Conservation (phyloP, 2,113 vertebrate species). For the Passer montanus region DNA sequence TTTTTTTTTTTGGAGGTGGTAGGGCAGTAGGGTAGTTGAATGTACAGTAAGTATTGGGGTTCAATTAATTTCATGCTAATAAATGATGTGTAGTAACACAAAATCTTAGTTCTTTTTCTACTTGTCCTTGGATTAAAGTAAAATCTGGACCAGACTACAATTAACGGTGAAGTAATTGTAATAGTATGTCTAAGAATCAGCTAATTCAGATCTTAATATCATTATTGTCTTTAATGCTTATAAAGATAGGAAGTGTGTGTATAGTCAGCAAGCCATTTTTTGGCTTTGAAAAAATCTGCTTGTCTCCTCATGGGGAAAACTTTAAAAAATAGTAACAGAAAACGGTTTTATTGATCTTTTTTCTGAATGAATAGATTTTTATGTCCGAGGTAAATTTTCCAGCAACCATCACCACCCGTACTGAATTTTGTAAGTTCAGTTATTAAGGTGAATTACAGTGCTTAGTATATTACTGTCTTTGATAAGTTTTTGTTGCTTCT, state of each 20-base stretch:
- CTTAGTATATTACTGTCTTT: not conserved
- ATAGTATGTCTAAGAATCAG: not conserved
- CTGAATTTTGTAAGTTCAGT: not conserved
- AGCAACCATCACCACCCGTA: not conserved
- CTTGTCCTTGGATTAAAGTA: not conserved
- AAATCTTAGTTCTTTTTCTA: not conserved
- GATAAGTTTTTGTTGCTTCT: not conserved
- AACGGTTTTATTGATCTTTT: not conserved
- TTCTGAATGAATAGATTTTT: not conserved
- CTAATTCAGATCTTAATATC: not conserved
- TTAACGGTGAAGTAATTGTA: not conserved
- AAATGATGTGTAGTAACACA: not conserved
- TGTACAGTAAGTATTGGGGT: not conserved
- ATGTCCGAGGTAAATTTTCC: not conserved
- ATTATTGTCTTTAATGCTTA: not conserved
- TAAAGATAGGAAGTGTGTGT: not conserved
- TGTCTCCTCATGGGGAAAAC: not conserved
- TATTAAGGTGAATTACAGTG: not conserved
- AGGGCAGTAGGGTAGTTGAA: not conserved
- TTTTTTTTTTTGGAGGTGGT: not conserved
- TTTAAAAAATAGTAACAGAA: not conserved
- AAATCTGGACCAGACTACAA: not conserved
- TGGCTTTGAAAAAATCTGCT: not conserved
- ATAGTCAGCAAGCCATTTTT: not conserved
- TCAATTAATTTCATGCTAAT: not conserved